These are phyloP conservation scores for Cyprinodon tularosa DNA, from an alignment of 2,113 vertebrate genomes.

Conservation along the genomic window DNA sequence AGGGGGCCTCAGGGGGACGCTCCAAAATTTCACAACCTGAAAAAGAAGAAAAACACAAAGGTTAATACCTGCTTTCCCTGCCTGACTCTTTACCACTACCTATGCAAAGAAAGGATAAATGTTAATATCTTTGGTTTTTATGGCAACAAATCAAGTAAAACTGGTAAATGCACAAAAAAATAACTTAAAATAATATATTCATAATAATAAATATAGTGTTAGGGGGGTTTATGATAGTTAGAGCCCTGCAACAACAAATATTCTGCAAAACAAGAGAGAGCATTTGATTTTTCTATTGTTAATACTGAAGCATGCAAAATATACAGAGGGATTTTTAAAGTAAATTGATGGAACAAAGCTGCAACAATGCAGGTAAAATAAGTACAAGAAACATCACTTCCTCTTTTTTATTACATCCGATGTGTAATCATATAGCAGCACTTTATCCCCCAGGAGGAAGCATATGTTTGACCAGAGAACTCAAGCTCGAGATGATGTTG, in stretches of 20 bases:
- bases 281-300: neutral
- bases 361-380: no score
- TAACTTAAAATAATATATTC: neutral
- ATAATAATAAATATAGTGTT: neutral
- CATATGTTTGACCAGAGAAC: neutral
- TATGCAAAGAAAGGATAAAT: neutral
- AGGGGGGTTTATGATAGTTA: neutral
- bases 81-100: neutral
- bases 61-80: slow-evolving; percentile 23
- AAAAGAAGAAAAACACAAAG: slow-evolving; percentile 18
- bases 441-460: neutral
- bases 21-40: slow-evolving; percentile 49
- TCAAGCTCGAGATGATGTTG: neutral
- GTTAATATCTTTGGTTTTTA: neutral
- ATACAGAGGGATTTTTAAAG: neutral
- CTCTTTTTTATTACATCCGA: no score
- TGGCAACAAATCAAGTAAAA: slow-evolving; percentile 2
- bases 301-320: neutral
- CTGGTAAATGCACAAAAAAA: slow-evolving; percentile 16
- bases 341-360: neutral
- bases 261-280: neutral
- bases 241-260: neutral
- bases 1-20: slow-evolving; percentile 40
- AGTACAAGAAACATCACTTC: no score
- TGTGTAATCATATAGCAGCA: no score